phyloP scores from a whole-genome alignment of 1,140 invertebrate species.

The Diprion similis region DNA sequence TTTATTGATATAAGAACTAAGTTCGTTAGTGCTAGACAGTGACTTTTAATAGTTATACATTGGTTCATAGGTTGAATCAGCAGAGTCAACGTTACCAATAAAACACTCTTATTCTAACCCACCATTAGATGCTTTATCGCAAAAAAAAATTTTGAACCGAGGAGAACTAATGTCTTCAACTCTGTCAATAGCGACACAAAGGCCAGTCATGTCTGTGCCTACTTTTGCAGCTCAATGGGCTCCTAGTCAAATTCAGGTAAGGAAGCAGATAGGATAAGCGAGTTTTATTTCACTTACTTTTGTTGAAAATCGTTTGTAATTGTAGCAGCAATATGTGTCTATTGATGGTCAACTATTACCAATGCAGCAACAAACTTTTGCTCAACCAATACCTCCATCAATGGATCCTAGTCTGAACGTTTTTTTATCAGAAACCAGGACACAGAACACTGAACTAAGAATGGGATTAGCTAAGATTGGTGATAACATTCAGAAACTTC shows the following conservation, averaged over 20 bases:
- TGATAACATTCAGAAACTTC: slow-evolving; percentile 59
- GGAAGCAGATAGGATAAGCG: background rate
- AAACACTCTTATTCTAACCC: slow-evolving; percentile 26
- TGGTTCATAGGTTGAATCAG: slow-evolving; percentile 33
- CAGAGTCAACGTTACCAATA: slow-evolving; percentile 27
- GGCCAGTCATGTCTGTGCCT: slow-evolving; percentile 32
- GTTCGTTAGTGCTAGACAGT: slow-evolving; percentile 11
- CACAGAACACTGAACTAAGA: slow-evolving; percentile 57
- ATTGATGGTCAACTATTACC: slow-evolving; percentile 45
- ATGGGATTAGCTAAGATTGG: slow-evolving; percentile 58
- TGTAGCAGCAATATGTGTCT: slow-evolving; percentile 43
- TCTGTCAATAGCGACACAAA: slow-evolving; percentile 25
- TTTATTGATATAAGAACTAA: background rate
- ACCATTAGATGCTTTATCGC: slow-evolving; percentile 15
- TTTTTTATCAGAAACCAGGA: slow-evolving; percentile 56
- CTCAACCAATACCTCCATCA: slow-evolving; percentile 37
- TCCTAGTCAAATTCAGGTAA: slow-evolving; percentile 37
- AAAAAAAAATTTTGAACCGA: slow-evolving; percentile 23
- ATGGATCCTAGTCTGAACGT: slow-evolving; percentile 53
- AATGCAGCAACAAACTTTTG: slow-evolving; percentile 35
- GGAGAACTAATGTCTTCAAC: slow-evolving; percentile 26
- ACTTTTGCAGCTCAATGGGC: slow-evolving; percentile 31
- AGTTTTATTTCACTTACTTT: background rate
- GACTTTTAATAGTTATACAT: background rate
- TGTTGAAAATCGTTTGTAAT: slow-evolving; percentile 19